A percentile compares a stretch with the other conserved stretches of the same genome.
Conservation (phyloP, 2,888 invertebrate species). For the Trichopoda pennipes region DNA sequence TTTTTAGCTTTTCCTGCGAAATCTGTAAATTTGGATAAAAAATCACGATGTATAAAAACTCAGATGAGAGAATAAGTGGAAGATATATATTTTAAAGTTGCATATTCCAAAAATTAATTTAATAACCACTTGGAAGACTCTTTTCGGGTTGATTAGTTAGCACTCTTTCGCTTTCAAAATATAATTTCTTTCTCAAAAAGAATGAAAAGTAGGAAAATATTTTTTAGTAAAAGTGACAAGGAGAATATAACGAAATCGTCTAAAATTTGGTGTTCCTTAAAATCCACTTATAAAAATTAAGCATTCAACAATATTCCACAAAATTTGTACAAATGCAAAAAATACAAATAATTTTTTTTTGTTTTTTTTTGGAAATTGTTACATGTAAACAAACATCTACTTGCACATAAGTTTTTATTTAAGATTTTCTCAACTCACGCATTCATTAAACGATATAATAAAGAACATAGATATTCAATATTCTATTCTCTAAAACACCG, state of each 20-base stretch:
- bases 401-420: conserved; percentile 46
- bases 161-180: too few relatives aligned
- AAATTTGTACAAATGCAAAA: neutral
- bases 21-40: too few relatives aligned
- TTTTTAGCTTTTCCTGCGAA: neutral
- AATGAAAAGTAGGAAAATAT: too few relatives aligned
- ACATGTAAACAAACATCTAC: conserved; percentile 59
- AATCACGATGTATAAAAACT: too few relatives aligned
- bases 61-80: too few relatives aligned
- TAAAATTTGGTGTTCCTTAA: conserved; percentile 23
- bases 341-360: conserved; percentile 31
- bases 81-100: too few relatives aligned
- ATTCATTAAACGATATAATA: conserved; percentile 17
- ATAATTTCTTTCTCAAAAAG: too few relatives aligned
- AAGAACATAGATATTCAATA: conserved; percentile 42
- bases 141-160: too few relatives aligned
- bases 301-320: conserved; percentile 19
- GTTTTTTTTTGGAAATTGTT: conserved; percentile 22
- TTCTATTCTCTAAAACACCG: conserved; percentile 31
- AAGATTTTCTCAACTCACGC: conserved; percentile 5
- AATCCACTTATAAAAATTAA: conserved; percentile 14
- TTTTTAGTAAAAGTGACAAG: too few relatives aligned
- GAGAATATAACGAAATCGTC: neutral
- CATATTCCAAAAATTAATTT: too few relatives aligned
- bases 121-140: neutral